phyloP scores from a whole-genome alignment of 2,888 invertebrate genomes.

The Caenorhabditis afra region DNA sequence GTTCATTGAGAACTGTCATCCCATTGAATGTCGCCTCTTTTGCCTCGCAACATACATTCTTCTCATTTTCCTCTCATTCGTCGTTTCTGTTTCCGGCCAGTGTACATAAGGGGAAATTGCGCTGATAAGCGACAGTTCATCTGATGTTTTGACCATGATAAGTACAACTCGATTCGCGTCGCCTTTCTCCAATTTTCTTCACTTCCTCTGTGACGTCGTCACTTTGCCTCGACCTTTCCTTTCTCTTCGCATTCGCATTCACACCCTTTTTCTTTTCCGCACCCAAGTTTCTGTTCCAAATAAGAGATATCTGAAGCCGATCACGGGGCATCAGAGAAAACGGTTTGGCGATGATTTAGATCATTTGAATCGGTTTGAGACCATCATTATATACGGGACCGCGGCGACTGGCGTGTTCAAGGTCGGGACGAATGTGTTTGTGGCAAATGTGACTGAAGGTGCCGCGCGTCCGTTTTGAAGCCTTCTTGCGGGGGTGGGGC shows the following conservation, averaged over 20 bases:
- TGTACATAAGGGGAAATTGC: neutral
- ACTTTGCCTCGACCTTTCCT: conserved; percentile 7
- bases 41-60: neutral
- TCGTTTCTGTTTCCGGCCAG: neutral
- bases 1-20: neutral
- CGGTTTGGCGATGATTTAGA: conserved; percentile 41
- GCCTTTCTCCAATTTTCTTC: conserved; percentile 17
- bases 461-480: conserved; percentile 31
- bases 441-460: conserved; percentile 21
- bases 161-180: conserved; percentile 28
- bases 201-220: neutral
- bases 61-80: neutral
- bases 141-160: conserved; percentile 21
- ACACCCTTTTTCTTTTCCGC: neutral
- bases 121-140: conserved; percentile 19
- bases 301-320: too few species aligned
- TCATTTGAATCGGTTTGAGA: conserved; percentile 29
- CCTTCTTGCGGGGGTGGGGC: conserved; percentile 3
- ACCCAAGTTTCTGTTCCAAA: neutral
- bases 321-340: conserved; percentile 2
- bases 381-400: conserved; percentile 39
- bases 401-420: conserved; percentile 25
- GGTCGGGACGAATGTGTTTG: conserved; percentile 40
- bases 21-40: neutral
- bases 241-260: too few species aligned